Conservation (phyloP, 2,888 invertebrate species). For the Mimachlamys varia region DNA sequence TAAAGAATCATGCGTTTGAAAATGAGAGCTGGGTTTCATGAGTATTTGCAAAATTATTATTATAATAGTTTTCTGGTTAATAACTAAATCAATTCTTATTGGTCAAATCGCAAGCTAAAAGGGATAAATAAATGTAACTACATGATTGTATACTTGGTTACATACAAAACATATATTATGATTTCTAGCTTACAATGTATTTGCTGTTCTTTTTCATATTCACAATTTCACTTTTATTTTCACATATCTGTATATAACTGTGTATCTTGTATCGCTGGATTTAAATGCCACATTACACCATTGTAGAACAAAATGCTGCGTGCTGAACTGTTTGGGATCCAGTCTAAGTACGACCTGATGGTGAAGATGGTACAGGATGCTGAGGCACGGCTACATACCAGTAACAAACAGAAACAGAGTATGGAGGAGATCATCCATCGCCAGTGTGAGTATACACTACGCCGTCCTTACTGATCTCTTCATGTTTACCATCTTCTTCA, state of each 20-base stretch:
- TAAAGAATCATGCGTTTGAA: too few species aligned
- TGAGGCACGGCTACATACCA: slow-evolving; percentile 61
- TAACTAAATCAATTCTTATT: not conserved
- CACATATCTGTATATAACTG: too few species aligned
- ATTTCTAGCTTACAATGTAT: not conserved
- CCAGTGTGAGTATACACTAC: slow-evolving; percentile 64
- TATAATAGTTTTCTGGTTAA: not conserved
- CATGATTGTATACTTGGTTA: too few species aligned
- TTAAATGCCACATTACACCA: not conserved
- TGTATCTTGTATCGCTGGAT: too few species aligned
- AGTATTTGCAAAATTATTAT: too few species aligned
- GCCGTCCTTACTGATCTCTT: slow-evolving; percentile 17
- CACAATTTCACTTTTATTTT: too few species aligned
- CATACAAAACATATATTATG: too few species aligned
- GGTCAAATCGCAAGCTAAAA: too few species aligned
- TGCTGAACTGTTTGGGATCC: slow-evolving; percentile 51
- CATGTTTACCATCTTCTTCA: too few species aligned
- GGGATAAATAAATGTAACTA: too few species aligned
- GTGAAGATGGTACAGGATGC: slow-evolving; percentile 61
- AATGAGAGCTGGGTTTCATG: too few species aligned
- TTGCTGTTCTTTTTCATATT: too few species aligned
- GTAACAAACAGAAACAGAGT: slow-evolving; percentile 59
- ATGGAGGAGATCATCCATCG: slow-evolving; percentile 69
- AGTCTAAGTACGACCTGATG: slow-evolving; percentile 59
- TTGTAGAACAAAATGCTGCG: slow-evolving; percentile 55